Evolutionary conservation across 30 jellyfish, hydroid and myxozoan species (phyloP), one percentile per base, ranked within the genome.

Genomic region (Hydractinia symbiolongicarpus): DNA sequence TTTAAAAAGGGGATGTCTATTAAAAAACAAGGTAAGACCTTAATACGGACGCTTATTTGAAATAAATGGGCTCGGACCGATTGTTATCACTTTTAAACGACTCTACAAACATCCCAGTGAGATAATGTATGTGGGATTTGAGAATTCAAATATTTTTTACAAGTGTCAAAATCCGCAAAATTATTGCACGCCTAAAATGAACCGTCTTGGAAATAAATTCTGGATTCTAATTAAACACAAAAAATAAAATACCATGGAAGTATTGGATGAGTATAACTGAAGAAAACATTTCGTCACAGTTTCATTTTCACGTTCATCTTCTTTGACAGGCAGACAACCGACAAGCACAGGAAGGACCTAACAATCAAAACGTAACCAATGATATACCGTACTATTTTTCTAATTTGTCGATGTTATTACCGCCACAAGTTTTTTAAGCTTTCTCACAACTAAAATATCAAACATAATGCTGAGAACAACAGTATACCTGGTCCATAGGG

Each of bases 281-380:
- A 79, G 54, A 30, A 89, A 53, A 54, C 97, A 89, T 75, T 85
- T 84, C 86, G 81, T 84, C 55, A 85, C 92, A 5, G 97, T 89
- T 68, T 84, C 97, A 54, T 89, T 89, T 77, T 89, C 97, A 6
- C 88, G 79, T 67, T 84, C 86, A 50, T 89, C 97, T 80, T 84
- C 95, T 78, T 89, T 80, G 15, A 89, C 83, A 67, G 97, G 97
- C 20, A 89, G 78, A 64, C 90, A 80, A 5, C 76, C 88, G 21
- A 89, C 70, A 7, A 89, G 84, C 14, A 84, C 95, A 8, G 97
- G 92, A 44, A 89, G 7, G 4, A 89, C 91, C 97, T 89, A 52
- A 56, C 68, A 51, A 20, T n/a, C 11, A 79, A 78, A 57, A 8
- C 61, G 11, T 21, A 58, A 58, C 69, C 69, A 58, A 58, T 58